Percentiles rank a stretch among this genome's conserved stretches.
These are phyloP conservation scores for Lysandra coridon DNA, from an alignment of 2,888 invertebrate genomes.

Conservation along the genomic window DNA sequence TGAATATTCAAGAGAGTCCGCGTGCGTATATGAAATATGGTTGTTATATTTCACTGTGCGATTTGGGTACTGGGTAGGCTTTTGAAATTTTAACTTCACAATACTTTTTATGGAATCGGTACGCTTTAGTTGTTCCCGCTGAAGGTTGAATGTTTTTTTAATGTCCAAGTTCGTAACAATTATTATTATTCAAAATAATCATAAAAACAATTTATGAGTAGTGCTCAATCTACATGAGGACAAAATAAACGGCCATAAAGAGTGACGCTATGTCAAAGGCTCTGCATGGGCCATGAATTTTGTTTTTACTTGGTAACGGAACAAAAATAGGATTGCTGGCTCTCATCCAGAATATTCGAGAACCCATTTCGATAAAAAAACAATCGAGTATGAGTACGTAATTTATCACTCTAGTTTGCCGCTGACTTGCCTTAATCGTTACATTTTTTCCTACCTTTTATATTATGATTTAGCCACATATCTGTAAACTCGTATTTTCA, in stretches of 20 bases:
- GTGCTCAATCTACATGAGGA: not conserved
- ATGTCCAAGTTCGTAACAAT: no score
- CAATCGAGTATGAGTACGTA: not conserved
- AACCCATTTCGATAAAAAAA: not conserved
- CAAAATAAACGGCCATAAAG: not conserved
- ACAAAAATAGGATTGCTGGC: slow-evolving; percentile 14
- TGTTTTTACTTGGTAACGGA: not conserved
- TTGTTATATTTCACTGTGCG: not conserved
- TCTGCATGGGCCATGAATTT: not conserved
- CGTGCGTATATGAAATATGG: not conserved
- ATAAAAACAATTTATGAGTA: not conserved
- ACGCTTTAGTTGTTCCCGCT: no score
- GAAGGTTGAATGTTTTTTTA: no score
- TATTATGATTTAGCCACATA: not conserved
- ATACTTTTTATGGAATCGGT: not conserved
- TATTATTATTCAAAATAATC: not conserved
- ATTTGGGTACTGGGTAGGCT: not conserved
- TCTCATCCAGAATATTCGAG: slow-evolving; percentile 5
- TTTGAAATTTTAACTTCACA: not conserved
- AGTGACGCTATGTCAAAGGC: not conserved
- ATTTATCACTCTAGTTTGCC: not conserved
- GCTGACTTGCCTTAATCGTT: not conserved
- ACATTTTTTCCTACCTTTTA: not conserved
- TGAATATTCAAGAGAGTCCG: not conserved
- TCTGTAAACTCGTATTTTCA: not conserved